A percentile compares a stretch with the other conserved stretches of the same genome.
Conservation (phyloP, 2,888 invertebrate genomes). For the Netelia virgata region DNA sequence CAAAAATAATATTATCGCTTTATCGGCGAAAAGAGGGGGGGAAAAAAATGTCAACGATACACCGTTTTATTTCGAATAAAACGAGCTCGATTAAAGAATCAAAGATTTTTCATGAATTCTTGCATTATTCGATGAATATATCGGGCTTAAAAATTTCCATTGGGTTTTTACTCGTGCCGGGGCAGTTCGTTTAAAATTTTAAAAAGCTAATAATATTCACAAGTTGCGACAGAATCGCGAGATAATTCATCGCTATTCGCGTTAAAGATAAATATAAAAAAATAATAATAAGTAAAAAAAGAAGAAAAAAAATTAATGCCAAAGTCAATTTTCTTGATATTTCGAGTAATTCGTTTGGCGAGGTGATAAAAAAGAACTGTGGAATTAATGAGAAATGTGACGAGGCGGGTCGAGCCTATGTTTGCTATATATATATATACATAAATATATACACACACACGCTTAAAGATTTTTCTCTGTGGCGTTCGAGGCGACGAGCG, state of each 20-base stretch:
- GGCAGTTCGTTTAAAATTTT: too few species aligned
- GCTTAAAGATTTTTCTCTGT: neutral
- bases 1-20: neutral
- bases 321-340: neutral
- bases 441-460: neutral
- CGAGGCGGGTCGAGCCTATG: conserved; percentile 46
- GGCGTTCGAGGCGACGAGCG: conserved; percentile 39
- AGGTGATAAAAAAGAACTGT: conserved; percentile 53
- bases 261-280: too few species aligned
- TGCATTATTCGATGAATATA: neutral
- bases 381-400: conserved; percentile 58
- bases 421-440: neutral
- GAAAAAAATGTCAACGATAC: too few species aligned
- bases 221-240: neutral
- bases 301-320: neutral
- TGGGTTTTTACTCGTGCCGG: too few species aligned
- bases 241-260: neutral
- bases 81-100: neutral
- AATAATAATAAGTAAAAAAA: conserved; percentile 1
- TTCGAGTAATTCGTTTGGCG: conserved; percentile 53
- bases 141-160: too few species aligned
- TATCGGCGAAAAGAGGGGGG: neutral
- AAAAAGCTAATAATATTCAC: too few species aligned
- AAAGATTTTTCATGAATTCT: neutral
- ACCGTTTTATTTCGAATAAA: too few species aligned